Conservation (phyloP, 2,113 vertebrate genomes). For the Paedocypris sp. region DNA sequence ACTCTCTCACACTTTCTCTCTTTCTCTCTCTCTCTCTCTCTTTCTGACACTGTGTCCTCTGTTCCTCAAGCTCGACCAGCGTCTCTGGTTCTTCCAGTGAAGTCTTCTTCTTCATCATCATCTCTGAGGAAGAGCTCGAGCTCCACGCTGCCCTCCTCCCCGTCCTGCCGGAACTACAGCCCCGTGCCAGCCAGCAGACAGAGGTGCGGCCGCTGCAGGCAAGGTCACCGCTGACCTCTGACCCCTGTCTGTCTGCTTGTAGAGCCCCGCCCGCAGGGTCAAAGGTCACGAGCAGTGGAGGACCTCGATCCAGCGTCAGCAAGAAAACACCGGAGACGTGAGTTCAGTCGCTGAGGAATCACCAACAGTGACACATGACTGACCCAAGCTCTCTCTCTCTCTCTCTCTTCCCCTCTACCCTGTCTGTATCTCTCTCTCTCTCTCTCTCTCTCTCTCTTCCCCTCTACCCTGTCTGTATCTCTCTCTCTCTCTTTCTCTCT, state of each 20-base stretch:
- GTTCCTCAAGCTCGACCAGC: conserved; percentile 39
- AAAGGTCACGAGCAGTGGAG: conserved; percentile 42
- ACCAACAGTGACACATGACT: background rate
- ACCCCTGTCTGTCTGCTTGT: background rate
- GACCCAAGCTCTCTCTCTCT: background rate
- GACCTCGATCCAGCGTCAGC: conserved; percentile 34
- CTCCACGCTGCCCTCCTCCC: conserved; percentile 52
- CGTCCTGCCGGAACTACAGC: conserved; percentile 52
- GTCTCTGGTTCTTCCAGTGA: conserved; percentile 49
- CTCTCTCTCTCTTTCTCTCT: background rate
- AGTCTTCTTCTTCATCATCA: conserved; percentile 30
- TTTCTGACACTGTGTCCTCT: background rate
- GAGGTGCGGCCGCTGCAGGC: conserved; percentile 15
- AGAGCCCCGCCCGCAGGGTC: conserved; percentile 37
- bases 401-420: background rate
- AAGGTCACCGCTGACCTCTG: background rate
- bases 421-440: background rate
- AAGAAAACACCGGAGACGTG: conserved; percentile 51
- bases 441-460: background rate
- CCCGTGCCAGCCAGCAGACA: conserved; percentile 36
- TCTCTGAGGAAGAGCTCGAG: conserved; percentile 51
- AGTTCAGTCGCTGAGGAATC: background rate
- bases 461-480: no score
- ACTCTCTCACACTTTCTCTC: background rate
- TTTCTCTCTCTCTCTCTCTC: background rate